Conservation (phyloP, 2,113 vertebrate species). For the Lophura nycthemera region DNA sequence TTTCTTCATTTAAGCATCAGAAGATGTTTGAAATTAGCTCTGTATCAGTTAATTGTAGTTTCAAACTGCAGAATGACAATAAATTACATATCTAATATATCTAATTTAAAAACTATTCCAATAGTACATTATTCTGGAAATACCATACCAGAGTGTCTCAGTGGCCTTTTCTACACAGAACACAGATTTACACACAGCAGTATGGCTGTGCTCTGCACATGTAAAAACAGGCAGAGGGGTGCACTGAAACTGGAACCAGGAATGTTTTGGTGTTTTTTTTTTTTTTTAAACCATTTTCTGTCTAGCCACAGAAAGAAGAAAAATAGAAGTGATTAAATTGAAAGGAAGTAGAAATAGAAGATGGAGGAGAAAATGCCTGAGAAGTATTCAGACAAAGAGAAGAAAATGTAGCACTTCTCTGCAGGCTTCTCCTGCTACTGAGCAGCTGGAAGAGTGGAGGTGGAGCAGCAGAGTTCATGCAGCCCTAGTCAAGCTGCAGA, state of each 20-base stretch:
- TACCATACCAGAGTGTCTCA: neutral
- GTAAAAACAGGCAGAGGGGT: neutral
- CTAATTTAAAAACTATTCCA: constrained; percentile 1
- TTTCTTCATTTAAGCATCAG: neutral
- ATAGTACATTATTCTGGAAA: neutral
- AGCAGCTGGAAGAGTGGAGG: neutral
- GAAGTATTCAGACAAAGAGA: neutral
- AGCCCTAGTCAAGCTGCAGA: neutral
- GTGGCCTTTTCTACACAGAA: neutral
- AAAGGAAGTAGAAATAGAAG: neutral
- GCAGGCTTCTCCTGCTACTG: neutral
- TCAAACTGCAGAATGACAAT: neutral
- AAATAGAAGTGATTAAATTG: neutral
- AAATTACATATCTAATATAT: neutral
- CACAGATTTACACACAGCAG: rapidly evolving
- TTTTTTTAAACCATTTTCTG: neutral
- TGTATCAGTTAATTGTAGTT: constrained; percentile 4
- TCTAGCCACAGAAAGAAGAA: neutral
- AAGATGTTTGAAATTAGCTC: constrained; percentile 1
- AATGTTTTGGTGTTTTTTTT: neutral
- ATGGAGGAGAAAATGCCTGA: neutral
- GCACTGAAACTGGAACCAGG: neutral
- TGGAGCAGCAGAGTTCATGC: neutral
- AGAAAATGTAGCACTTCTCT: neutral
- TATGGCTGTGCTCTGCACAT: neutral